Percentiles rank a stretch among this genome's conserved stretches.
Evolutionary conservation across 2,797 vertebrate species (phyloP).

Genomic region (Gymnodraco acuticeps): DNA sequence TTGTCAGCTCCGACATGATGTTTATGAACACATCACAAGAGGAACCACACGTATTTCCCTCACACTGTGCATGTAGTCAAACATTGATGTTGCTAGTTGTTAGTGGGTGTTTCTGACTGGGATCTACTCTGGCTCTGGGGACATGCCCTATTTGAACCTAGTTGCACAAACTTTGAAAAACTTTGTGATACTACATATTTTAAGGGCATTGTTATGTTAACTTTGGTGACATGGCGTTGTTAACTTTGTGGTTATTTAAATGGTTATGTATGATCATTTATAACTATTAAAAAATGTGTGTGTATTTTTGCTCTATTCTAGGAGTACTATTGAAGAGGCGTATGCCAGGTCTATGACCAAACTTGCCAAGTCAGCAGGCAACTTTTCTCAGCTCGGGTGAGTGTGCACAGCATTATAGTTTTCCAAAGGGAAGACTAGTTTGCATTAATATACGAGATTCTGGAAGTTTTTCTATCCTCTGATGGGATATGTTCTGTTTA

Average conservation of each 20-base stretch:
- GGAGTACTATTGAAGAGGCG: constrained; percentile 94
- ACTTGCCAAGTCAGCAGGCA: constrained; percentile 95
- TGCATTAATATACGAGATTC: background rate
- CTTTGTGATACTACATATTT: background rate
- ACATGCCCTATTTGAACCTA: constrained; percentile 22
- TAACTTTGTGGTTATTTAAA: background rate
- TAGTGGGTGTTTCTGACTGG: constrained; percentile 33
- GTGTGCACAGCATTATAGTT: constrained; percentile 47
- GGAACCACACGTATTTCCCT: constrained; percentile 43
- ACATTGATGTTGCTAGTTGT: constrained; percentile 46
- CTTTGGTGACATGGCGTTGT: background rate
- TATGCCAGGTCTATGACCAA: constrained; percentile 99
- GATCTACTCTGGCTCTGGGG: background rate
- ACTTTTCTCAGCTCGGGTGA: constrained; percentile 97
- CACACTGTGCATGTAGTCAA: constrained; percentile 44
- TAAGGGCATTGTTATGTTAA: background rate
- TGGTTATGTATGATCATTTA: background rate
- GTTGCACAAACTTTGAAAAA: constrained; percentile 12
- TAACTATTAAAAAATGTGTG: background rate
- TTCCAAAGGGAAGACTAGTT: background rate
- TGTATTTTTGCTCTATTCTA: constrained; percentile 57
- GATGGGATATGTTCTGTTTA: background rate
- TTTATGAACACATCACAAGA: constrained; percentile 43
- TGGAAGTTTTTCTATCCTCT: background rate
- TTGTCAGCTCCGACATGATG: constrained; percentile 30